These are phyloP conservation scores for Spea hammondii DNA, from an alignment of 2,797 vertebrate genomes.

Conservation along the genomic window DNA sequence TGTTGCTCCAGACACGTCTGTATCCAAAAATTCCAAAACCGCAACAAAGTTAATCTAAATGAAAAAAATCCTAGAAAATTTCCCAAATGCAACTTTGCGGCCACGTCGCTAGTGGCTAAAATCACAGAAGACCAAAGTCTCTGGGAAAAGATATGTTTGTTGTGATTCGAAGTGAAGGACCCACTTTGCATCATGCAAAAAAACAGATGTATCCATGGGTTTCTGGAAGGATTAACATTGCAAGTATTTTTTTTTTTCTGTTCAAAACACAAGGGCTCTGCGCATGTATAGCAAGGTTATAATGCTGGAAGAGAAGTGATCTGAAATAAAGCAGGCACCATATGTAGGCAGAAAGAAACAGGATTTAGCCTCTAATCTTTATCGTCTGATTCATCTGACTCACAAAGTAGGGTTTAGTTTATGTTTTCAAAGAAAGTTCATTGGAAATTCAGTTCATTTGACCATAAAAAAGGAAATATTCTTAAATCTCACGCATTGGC, in stretches of 20 bases:
- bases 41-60: neutral
- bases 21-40: neutral
- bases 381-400: slow-evolving; percentile 32
- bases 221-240: neutral
- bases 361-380: slow-evolving; percentile 44
- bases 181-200: neutral
- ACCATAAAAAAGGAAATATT: no score
- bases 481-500: no score
- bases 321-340: slow-evolving; percentile 8
- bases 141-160: neutral
- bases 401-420: slow-evolving; percentile 30
- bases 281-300: neutral
- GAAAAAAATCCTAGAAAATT: slow-evolving; percentile 1
- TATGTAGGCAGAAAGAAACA: slow-evolving; percentile 39
- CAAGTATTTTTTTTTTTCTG: neutral
- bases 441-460: neutral
- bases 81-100: slow-evolving; percentile 30
- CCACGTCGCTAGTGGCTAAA: slow-evolving; percentile 19
- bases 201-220: neutral
- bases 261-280: neutral
- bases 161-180: slow-evolving; percentile 21
- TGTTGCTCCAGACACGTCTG: neutral
- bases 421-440: slow-evolving; percentile 11
- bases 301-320: neutral
- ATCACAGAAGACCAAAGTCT: slow-evolving; percentile 19